Base-by-base conservation (phyloP, 2,113 vertebrate genomes). In the Platycercus adscitus region DNA sequence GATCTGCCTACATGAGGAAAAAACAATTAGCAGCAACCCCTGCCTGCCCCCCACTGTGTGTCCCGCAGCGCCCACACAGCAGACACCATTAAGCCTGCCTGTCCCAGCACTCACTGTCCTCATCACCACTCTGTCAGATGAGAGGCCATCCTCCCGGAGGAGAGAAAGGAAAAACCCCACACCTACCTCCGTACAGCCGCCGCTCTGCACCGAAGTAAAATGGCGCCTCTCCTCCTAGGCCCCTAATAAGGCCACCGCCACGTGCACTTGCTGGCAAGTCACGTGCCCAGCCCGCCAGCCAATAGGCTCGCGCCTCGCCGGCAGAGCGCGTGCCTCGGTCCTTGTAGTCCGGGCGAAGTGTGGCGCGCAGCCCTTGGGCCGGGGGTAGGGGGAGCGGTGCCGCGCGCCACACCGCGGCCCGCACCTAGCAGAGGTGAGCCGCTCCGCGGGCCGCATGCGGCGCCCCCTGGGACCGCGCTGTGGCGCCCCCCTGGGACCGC, bases 201-300 rank as follows among this genome's bases (percentile, higher is more conserved):
- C 0, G 0, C 17, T 0, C 6, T 1, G 0, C 6, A 0, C 0
- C 0, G 0, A 7, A 0, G 9, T 0, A 49, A 91, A 5, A 95
- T 91, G 93, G 72, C 80, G 4, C 0, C 6, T 0, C 3, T 8
- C 5, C 1, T 21, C 20, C 43, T 2, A 28, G 4, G 10, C 37
- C 10, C 7, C 20, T 33, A 17, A 11, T 2, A 46, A 13, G 9
- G 10, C 9, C 29, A 0, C 10, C 3, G 3, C 44, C 92, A 92
- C 91, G 86, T 87, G 86, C 75, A 3, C 3, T 2, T 3, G 11
- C 44, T 2, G 5, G 3, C 8, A 5, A 2, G 4, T 72, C 81
- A 86, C 81, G 77, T 92, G 91, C 1, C 11, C 3, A 25, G 4
- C 8, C n/a, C 28, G 16, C 17, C 76, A 31, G 31, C 88, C 95